phyloP scores from a whole-genome alignment of 2,113 vertebrate genomes.

The Panthera uncia region DNA sequence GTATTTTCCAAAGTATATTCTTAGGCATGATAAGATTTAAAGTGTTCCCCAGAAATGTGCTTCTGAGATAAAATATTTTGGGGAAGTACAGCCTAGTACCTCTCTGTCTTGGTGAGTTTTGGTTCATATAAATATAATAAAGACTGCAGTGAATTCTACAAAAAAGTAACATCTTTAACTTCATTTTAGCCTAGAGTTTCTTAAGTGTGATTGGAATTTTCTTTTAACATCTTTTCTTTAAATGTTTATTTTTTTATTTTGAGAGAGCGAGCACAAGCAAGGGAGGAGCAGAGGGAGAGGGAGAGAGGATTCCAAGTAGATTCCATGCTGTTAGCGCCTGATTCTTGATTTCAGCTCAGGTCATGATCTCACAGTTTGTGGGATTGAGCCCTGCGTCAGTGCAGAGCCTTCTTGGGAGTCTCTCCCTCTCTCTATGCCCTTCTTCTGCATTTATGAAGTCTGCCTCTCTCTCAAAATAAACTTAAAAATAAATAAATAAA shows the following conservation, averaged over 20 bases:
- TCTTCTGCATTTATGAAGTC: too few relatives aligned
- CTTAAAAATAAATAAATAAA: background rate
- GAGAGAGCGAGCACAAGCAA: too few relatives aligned
- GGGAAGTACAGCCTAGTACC: background rate
- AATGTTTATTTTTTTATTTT: too few relatives aligned
- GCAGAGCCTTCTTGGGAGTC: too few relatives aligned
- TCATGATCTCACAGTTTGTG: too few relatives aligned
- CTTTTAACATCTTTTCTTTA: background rate
- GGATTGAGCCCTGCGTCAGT: too few relatives aligned
- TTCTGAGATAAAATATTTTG: background rate
- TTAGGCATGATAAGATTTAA: background rate
- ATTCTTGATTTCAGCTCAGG: too few relatives aligned
- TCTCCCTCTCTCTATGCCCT: too few relatives aligned
- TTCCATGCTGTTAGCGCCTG: too few relatives aligned
- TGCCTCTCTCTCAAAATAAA: too few relatives aligned
- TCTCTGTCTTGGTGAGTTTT: conserved; percentile 4
- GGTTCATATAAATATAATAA: background rate
- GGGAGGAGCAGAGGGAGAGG: too few relatives aligned
- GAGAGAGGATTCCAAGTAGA: too few relatives aligned
- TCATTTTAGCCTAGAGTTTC: background rate
- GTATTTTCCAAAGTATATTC: background rate
- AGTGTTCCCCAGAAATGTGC: background rate
- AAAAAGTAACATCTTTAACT: background rate
- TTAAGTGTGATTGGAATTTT: background rate
- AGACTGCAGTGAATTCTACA: background rate